These are phyloP conservation scores for Chelonia mydas DNA, from an alignment of 2,797 vertebrate genomes.

Conservation along the genomic window DNA sequence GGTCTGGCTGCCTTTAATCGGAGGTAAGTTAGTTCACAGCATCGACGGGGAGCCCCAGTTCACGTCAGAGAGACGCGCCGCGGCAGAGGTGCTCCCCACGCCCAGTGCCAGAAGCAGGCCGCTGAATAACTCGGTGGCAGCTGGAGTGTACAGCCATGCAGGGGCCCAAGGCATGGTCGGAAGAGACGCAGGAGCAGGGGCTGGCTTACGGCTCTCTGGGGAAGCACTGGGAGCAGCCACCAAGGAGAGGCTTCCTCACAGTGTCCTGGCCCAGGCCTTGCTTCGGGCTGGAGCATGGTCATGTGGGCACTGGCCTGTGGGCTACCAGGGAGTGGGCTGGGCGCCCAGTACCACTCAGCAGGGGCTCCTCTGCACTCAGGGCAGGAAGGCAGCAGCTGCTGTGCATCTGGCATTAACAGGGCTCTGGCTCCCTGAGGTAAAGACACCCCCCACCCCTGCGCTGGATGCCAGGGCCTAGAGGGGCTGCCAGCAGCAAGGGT, in stretches of 20 bases:
- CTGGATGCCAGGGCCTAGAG: neutral
- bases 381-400: neutral
- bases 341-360: neutral
- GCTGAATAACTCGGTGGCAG: neutral
- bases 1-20: constrained; percentile 78
- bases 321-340: neutral
- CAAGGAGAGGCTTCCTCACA: neutral
- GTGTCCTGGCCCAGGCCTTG: neutral
- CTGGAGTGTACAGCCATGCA: neutral
- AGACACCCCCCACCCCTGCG: neutral
- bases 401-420: neutral
- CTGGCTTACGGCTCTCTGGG: neutral
- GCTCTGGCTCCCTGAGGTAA: neutral
- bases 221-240: neutral
- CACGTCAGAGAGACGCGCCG: constrained; percentile 37
- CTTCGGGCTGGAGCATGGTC: neutral
- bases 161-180: neutral
- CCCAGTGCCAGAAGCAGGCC: neutral
- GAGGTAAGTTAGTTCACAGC: constrained; percentile 74
- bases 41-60: constrained; percentile 31
- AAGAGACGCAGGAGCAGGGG: neutral
- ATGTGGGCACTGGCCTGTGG: neutral
- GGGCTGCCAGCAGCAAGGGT: neutral
- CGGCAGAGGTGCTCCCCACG: neutral
- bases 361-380: neutral